Evolutionary conservation across 2,797 vertebrate species (phyloP).

Genomic region (Bufotes viridis): DNA sequence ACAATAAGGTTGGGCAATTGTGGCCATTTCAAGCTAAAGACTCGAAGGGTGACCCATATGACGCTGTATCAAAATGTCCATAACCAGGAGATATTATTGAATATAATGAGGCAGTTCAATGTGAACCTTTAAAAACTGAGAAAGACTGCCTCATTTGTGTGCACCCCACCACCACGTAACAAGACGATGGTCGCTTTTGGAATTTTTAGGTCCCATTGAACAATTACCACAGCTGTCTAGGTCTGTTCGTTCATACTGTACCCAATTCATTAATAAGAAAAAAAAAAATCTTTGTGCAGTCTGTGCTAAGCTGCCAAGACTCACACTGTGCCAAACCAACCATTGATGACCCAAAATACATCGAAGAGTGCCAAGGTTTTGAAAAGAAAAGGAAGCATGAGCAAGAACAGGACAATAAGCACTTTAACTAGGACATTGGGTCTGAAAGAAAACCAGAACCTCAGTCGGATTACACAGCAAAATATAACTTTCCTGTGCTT

Average conservation of each 20-base stretch:
- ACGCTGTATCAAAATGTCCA: not conserved
- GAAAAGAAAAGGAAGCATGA: not conserved
- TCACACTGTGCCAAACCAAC: conserved; percentile 17
- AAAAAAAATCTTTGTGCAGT: not conserved
- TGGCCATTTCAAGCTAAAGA: not conserved
- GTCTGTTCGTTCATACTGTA: not conserved
- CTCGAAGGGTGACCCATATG: not conserved
- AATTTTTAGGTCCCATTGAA: not conserved
- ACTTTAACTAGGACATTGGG: not conserved
- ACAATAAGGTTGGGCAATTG: too few species aligned
- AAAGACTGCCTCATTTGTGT: not conserved
- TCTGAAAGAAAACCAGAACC: not conserved
- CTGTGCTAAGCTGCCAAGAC: not conserved
- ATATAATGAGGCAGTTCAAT: not conserved
- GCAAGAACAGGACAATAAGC: conserved; percentile 23
- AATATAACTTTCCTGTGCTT: conserved; percentile 43
- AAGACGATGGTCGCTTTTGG: not conserved
- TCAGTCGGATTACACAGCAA: conserved; percentile 1
- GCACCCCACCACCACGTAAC: not conserved
- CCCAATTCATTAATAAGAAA: not conserved
- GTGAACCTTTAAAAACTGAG: not conserved
- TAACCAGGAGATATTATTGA: not conserved
- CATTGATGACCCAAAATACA: not conserved
- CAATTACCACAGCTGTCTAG: not conserved
- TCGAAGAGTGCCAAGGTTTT: conserved; percentile 9